Conservation (phyloP, 2,797 vertebrate species). For the Xenentodon cancila region DNA sequence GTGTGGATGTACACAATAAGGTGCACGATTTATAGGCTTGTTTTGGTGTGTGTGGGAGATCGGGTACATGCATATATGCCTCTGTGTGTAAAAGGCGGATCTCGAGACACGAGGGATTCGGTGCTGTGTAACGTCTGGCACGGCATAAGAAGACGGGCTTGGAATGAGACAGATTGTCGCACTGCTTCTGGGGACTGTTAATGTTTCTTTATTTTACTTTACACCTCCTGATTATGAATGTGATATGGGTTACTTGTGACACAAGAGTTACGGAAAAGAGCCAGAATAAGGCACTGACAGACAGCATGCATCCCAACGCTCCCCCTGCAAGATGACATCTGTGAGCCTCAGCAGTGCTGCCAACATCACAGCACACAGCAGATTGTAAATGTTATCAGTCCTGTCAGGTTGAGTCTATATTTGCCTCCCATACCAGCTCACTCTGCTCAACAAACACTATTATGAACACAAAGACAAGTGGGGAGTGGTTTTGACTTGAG, state of each 20-base stretch:
- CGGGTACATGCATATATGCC: slow-evolving; percentile 15
- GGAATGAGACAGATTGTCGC: slow-evolving; percentile 42
- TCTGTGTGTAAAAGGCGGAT: slow-evolving; percentile 45
- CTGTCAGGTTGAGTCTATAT: slow-evolving; percentile 76
- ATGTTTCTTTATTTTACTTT: slow-evolving; percentile 34
- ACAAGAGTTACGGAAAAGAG: slow-evolving; percentile 49
- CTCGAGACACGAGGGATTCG: slow-evolving; percentile 46
- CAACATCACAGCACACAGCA: slow-evolving; percentile 74
- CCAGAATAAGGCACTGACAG: slow-evolving; percentile 43
- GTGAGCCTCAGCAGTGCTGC: slow-evolving; percentile 64
- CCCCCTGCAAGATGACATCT: slow-evolving; percentile 75
- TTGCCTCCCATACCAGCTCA: slow-evolving; percentile 64
- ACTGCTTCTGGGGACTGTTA: slow-evolving; percentile 5
- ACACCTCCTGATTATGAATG: slow-evolving; percentile 37
- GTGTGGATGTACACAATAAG: slow-evolving; percentile 35
- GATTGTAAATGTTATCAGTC: slow-evolving; percentile 78
- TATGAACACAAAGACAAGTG: slow-evolving; percentile 41
- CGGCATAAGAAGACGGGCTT: slow-evolving; percentile 56
- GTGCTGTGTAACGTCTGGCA: slow-evolving; percentile 54
- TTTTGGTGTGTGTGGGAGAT: slow-evolving; percentile 10
- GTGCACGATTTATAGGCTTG: slow-evolving; percentile 30
- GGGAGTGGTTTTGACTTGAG: slow-evolving; percentile 42
- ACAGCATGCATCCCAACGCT: slow-evolving; percentile 45
- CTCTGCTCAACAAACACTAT: slow-evolving; percentile 48
- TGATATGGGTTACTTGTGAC: slow-evolving; percentile 29